These are phyloP conservation scores for Meles meles DNA, from an alignment of 2,113 vertebrate genomes.

Conservation along the genomic window DNA sequence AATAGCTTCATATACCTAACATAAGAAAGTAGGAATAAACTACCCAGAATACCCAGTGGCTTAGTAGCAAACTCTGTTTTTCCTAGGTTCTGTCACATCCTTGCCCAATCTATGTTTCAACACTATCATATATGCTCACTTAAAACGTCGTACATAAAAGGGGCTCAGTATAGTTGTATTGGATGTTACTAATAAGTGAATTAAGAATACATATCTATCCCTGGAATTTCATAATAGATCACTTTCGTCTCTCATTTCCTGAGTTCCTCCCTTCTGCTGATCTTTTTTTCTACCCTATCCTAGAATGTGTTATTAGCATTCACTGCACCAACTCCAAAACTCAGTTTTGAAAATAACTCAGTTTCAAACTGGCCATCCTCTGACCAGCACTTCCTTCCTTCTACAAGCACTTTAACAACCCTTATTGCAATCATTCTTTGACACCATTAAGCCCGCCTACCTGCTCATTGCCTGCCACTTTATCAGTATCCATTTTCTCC, in stretches of 20 bases:
- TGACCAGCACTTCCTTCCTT: background rate
- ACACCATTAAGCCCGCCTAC: background rate
- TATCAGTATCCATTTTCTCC: background rate
- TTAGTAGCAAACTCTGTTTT: background rate
- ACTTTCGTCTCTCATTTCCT: background rate
- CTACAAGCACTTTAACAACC: too few relatives aligned
- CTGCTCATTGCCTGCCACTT: background rate
- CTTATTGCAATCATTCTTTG: background rate
- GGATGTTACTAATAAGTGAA: background rate
- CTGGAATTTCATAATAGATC: background rate
- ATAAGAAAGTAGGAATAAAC: background rate
- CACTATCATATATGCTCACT: background rate
- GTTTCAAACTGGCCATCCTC: background rate
- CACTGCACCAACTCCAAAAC: background rate
- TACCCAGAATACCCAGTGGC: background rate
- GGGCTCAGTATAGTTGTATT: background rate
- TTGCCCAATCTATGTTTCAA: background rate
- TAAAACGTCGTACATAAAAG: background rate
- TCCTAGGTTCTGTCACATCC: background rate
- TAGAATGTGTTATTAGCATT: background rate
- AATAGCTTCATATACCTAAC: background rate
- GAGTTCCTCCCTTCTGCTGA: background rate
- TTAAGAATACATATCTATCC: background rate
- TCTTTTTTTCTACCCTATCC: background rate
- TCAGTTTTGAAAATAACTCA: background rate